Evolutionary conservation across 1,140 invertebrate species (phyloP).

Genomic region (Platyura marginata): DNA sequence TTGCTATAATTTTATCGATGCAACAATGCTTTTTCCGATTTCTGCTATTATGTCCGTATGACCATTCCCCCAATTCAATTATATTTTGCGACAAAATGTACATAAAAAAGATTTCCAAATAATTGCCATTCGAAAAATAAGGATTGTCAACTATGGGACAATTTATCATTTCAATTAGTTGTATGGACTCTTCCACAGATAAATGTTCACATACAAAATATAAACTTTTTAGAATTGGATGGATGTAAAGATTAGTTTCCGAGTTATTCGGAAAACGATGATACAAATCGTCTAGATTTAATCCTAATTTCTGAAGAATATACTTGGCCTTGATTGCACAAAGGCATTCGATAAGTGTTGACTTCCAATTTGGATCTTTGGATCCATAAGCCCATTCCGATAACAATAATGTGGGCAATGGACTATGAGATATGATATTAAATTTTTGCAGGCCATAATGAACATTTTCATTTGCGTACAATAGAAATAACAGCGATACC

Average conservation of each 20-base stretch:
- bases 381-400: too few species aligned
- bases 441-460: too few species aligned
- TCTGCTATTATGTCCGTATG: not conserved
- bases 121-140: constrained; percentile 12
- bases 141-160: constrained; percentile 5
- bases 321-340: constrained; percentile 13
- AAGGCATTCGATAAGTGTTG: constrained; percentile 13
- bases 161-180: constrained; percentile 7
- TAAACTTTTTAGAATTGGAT: constrained; percentile 16
- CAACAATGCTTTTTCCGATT: not conserved
- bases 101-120: constrained; percentile 17
- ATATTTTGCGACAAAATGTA: constrained; percentile 13
- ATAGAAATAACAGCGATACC: not conserved
- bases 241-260: constrained; percentile 12
- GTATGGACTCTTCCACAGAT: constrained; percentile 10
- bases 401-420: too few species aligned
- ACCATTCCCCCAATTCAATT: not conserved
- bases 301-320: constrained; percentile 14
- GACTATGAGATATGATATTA: too few species aligned
- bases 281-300: constrained; percentile 10
- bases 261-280: constrained; percentile 13
- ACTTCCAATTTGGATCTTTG: constrained; percentile 12
- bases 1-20: too few species aligned
- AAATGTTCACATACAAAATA: constrained; percentile 16
- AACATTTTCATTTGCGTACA: not conserved